These are phyloP conservation scores for Biston stratarius DNA, from an alignment of 2,888 invertebrate species.

Conservation along the genomic window DNA sequence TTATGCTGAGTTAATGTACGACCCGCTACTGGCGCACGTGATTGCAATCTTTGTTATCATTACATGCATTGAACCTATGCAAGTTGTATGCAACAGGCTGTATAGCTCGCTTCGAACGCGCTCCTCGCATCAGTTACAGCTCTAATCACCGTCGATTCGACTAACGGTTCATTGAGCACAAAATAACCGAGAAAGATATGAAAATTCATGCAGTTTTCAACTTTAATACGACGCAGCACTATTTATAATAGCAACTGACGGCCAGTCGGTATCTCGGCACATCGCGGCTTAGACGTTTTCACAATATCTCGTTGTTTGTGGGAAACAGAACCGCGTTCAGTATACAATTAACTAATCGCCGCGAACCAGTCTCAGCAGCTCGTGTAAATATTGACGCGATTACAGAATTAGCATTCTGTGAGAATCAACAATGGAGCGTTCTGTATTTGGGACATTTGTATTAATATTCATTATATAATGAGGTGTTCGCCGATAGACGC, in stretches of 20 bases:
- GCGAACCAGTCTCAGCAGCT: constrained; percentile 44
- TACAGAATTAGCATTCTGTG: constrained; percentile 50
- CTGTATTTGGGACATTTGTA: constrained; percentile 77
- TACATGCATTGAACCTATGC: constrained; percentile 4
- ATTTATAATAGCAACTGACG: constrained; percentile 47
- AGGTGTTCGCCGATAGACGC: constrained; percentile 68
- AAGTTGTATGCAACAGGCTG: constrained; percentile 27
- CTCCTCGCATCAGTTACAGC: constrained; percentile 32
- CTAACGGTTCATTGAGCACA: constrained; percentile 61
- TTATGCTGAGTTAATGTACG: not conserved
- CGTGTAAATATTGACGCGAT: constrained; percentile 58
- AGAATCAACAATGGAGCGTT: constrained; percentile 62
- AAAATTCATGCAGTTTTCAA: constrained; percentile 46
- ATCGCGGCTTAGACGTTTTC: constrained; percentile 49
- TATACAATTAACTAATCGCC: constrained; percentile 52
- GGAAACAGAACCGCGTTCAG: constrained; percentile 51
- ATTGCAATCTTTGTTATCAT: constrained; percentile 18
- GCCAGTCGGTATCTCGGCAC: constrained; percentile 48
- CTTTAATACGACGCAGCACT: constrained; percentile 45
- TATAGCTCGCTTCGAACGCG: constrained; percentile 28
- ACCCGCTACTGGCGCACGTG: constrained; percentile 10
- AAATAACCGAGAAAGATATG: constrained; percentile 52
- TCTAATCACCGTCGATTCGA: constrained; percentile 57
- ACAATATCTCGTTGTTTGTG: constrained; percentile 56
- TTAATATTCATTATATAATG: constrained; percentile 84